Percentiles rank a stretch among this genome's conserved stretches.
Conservation (phyloP, 2,113 vertebrate genomes). For the Ctenodactylus gundi region DNA sequence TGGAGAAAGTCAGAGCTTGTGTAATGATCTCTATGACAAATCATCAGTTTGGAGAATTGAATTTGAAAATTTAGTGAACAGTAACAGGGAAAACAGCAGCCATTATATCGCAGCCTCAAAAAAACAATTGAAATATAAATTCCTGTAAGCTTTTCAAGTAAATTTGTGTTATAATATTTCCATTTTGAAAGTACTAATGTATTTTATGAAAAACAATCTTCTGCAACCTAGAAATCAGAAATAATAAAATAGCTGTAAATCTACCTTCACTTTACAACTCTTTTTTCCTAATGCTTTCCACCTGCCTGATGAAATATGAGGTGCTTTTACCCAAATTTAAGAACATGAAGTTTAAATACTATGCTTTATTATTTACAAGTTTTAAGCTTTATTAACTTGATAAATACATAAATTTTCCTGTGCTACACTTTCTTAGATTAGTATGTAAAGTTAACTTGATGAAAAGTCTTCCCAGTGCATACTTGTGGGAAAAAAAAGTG, state of each 20-base stretch:
- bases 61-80: slow-evolving; percentile 27
- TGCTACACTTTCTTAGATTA: background rate
- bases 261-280: background rate
- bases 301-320: background rate
- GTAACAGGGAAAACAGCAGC: background rate
- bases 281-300: slow-evolving; percentile 13
- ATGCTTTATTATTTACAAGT: background rate
- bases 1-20: background rate
- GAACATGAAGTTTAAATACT: background rate
- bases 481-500: background rate
- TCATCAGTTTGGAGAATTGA: background rate
- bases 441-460: background rate
- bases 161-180: slow-evolving; percentile 36
- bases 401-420: background rate
- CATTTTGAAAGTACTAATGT: background rate
- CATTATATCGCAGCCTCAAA: slow-evolving; percentile 30
- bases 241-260: slow-evolving; percentile 37
- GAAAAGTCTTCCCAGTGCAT: background rate
- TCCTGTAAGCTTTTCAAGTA: slow-evolving; percentile 23
- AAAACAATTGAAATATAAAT: slow-evolving; percentile 61
- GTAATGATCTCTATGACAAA: background rate
- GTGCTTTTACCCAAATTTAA: background rate
- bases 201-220: slow-evolving; percentile 12
- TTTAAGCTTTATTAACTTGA: background rate
- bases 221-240: background rate